phyloP scores from a whole-genome alignment of 2,113 vertebrate species.

The Terrapene triunguis region DNA sequence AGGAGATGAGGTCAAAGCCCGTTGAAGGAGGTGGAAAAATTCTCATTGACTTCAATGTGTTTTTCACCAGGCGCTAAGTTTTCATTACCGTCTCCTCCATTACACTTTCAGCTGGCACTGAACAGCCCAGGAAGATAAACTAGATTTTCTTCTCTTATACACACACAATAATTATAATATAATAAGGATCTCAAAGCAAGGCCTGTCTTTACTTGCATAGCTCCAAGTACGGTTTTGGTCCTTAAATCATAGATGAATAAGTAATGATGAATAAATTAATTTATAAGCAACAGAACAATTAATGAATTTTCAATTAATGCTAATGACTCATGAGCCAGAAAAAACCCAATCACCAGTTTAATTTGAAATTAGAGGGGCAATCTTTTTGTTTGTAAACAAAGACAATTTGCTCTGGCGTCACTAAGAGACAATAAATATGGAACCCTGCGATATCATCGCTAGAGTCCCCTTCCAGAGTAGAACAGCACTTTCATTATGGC shows the following conservation, averaged over 20 bases:
- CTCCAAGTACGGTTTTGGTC: constrained; percentile 26
- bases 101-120: not conserved
- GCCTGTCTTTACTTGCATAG: not conserved
- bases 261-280: constrained; percentile 26
- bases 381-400: constrained; percentile 6
- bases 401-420: constrained; percentile 27
- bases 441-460: not conserved
- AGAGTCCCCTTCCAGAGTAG: not conserved
- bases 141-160: not conserved
- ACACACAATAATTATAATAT: not conserved
- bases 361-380: constrained; percentile 13
- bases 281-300: constrained; percentile 56
- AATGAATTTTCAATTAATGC: constrained; percentile 39
- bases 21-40: not conserved
- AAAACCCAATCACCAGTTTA: constrained; percentile 30
- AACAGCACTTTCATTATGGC: not conserved
- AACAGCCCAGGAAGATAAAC: not conserved
- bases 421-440: not conserved
- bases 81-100: not conserved
- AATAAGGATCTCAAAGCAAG: not conserved
- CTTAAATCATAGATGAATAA: constrained; percentile 41
- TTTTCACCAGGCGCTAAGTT: not conserved
- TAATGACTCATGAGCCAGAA: not conserved
- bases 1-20: not conserved
- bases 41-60: not conserved